phyloP scores from a whole-genome alignment of 1,140 invertebrate species.

The Diorhabda carinulata region DNA sequence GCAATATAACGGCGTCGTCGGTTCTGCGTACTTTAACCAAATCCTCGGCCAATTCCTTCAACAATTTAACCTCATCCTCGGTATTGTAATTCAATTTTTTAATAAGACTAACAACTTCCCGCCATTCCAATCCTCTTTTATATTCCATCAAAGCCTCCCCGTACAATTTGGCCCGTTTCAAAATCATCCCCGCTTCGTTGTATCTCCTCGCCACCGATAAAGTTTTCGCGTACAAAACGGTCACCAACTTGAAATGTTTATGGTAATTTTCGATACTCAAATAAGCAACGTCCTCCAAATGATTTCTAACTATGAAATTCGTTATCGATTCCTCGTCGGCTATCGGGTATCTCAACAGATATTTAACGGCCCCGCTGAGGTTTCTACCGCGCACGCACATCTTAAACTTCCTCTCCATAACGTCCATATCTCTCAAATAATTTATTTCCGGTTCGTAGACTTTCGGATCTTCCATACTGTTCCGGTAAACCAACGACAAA shows the following conservation, averaged over 20 bases:
- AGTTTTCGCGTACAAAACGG: conserved; percentile 25
- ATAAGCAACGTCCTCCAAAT: conserved; percentile 30
- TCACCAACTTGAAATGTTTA: conserved; percentile 22
- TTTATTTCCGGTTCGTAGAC: conserved; percentile 30
- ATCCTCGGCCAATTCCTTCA: conserved; percentile 23
- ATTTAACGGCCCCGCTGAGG: conserved; percentile 25
- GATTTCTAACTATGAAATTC: conserved; percentile 28
- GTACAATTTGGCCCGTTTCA: conserved; percentile 28
- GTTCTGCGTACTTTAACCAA: conserved; percentile 17
- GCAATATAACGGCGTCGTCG: conserved; percentile 29
- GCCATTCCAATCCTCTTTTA: conserved; percentile 25
- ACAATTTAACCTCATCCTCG: conserved; percentile 9
- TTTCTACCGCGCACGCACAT: conserved; percentile 26
- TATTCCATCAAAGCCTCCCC: conserved; percentile 27
- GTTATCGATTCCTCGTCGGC: conserved; percentile 12
- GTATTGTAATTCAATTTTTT: conserved; percentile 13
- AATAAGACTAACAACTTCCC: conserved; percentile 26
- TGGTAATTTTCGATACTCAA: conserved; percentile 8
- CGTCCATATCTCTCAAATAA: conserved; percentile 18
- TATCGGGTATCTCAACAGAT: conserved; percentile 23
- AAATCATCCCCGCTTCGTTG: conserved; percentile 27
- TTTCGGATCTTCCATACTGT: conserved; percentile 29
- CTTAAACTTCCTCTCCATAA: conserved; percentile 24
- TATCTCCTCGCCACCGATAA: conserved; percentile 22
- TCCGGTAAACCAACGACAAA: conserved; percentile 25